A percentile compares a stretch with the other conserved stretches of the same genome.
phyloP scores from a whole-genome alignment of 2,888 invertebrate species.

The Cinara cedri region DNA sequence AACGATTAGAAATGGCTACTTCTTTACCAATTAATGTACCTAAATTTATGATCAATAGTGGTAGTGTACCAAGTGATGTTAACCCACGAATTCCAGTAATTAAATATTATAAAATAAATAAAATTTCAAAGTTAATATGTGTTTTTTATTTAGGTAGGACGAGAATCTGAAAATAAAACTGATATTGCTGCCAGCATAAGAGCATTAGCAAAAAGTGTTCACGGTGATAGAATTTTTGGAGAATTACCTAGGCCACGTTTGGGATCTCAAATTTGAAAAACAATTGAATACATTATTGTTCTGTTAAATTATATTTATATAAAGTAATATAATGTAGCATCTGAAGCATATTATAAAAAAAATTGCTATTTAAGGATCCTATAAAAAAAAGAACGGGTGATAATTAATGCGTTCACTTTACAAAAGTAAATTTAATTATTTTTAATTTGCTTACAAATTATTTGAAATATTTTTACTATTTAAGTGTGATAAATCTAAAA shows the following conservation, averaged over 20 bases:
- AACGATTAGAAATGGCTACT: constrained; percentile 68
- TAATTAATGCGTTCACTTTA: constrained; percentile 15
- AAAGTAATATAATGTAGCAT: constrained; percentile 33
- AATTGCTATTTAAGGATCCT: constrained; percentile 15
- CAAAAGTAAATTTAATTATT: constrained; percentile 17
- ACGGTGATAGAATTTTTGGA: constrained; percentile 84
- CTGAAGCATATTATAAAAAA: constrained; percentile 25
- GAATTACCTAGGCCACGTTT: constrained; percentile 86
- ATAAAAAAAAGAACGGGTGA: constrained; percentile 24
- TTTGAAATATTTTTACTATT: constrained; percentile 42
- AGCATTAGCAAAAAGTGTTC: constrained; percentile 88
- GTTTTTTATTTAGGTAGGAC: constrained; percentile 22
- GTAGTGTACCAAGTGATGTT: constrained; percentile 44
- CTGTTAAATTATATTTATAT: constrained; percentile 42
- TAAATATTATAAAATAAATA: not conserved
- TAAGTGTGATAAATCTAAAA: constrained; percentile 45
- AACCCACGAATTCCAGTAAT: constrained; percentile 47
- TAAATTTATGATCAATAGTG: constrained; percentile 43
- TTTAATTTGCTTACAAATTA: constrained; percentile 35
- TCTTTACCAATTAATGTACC: constrained; percentile 83
- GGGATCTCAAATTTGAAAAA: constrained; percentile 78
- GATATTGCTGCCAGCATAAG: constrained; percentile 91
- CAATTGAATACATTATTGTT: not conserved
- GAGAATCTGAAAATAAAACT: constrained; percentile 67
- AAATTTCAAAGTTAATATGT: not conserved